Percentiles rank a stretch among this genome's conserved stretches.
Evolutionary conservation across 1,140 invertebrate genomes (phyloP).

Genomic region (Neuroterus valhalla): DNA sequence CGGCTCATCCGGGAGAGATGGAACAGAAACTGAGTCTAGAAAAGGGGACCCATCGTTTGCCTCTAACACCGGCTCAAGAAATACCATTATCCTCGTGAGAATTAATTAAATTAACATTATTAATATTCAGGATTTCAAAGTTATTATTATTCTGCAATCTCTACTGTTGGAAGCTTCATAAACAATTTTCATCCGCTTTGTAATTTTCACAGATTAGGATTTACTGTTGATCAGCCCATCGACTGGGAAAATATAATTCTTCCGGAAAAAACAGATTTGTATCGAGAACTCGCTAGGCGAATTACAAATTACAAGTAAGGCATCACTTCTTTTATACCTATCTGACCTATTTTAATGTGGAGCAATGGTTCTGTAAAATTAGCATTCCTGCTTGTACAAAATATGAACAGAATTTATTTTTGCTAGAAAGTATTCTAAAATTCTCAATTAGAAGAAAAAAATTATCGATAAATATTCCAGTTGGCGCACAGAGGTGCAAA

Average conservation of each 20-base stretch:
- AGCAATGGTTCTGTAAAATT: too few relatives aligned
- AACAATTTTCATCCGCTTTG: constrained; percentile 5
- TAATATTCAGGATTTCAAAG: background rate
- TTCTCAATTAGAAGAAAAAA: too few relatives aligned
- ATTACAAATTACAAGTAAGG: constrained; percentile 77
- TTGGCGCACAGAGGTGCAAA: too few relatives aligned
- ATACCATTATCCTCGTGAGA: constrained; percentile 67
- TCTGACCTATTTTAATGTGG: too few relatives aligned
- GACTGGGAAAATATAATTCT: constrained; percentile 75
- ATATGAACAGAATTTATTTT: too few relatives aligned
- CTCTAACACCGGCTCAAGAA: constrained; percentile 48
- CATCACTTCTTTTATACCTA: too few relatives aligned
- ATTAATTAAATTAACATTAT: constrained; percentile 51
- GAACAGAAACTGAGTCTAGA: constrained; percentile 51
- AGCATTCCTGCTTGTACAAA: too few relatives aligned
- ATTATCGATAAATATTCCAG: too few relatives aligned
- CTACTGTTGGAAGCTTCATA: too few relatives aligned
- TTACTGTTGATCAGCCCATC: constrained; percentile 72
- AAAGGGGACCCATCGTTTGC: constrained; percentile 38
- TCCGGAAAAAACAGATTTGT: constrained; percentile 77
- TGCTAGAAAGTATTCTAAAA: too few relatives aligned
- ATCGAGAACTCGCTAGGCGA: constrained; percentile 74
- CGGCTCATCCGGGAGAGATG: constrained; percentile 46
- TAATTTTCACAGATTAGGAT: constrained; percentile 70
- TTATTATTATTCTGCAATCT: background rate